Percentiles rank a stretch among this genome's conserved stretches.
Evolutionary conservation across 2,797 vertebrate genomes (phyloP).

Genomic region (Gymnopithys bicolor): DNA sequence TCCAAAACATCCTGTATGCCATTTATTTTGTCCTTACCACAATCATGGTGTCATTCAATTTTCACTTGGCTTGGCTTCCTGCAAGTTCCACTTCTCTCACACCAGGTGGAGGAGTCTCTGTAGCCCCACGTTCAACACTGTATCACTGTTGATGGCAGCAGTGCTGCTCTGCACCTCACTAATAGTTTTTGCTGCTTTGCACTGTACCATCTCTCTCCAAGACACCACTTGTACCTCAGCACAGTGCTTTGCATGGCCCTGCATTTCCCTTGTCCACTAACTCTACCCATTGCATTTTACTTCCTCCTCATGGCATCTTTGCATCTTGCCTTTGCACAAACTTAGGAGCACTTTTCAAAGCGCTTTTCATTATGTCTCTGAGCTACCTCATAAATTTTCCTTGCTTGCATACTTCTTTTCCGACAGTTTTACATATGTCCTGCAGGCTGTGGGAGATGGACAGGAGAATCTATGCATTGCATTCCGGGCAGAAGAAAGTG

Average conservation of each 20-base stretch:
- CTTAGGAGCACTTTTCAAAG: neutral
- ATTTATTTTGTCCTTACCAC: neutral
- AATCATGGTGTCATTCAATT: rapidly evolving
- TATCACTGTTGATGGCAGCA: neutral
- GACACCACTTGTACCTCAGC: neutral
- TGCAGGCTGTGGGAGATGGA: neutral
- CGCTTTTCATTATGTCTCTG: neutral
- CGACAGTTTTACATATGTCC: neutral
- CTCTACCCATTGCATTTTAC: neutral
- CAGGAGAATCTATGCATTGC: rapidly evolving
- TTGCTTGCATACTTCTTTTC: neutral
- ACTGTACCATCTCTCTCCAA: neutral
- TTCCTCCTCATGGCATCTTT: neutral
- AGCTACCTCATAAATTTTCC: neutral
- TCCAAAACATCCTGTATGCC: neutral
- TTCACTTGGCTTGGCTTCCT: neutral
- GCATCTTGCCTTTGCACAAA: neutral
- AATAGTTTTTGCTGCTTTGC: neutral
- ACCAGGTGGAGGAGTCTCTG: neutral
- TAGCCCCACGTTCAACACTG: neutral
- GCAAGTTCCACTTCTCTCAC: neutral
- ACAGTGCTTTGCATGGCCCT: neutral
- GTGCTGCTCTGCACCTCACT: neutral
- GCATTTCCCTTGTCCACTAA: neutral
- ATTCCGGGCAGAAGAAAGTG: neutral